phyloP scores from a whole-genome alignment of 2,888 invertebrate genomes.

The Mythimna lalbum region DNA sequence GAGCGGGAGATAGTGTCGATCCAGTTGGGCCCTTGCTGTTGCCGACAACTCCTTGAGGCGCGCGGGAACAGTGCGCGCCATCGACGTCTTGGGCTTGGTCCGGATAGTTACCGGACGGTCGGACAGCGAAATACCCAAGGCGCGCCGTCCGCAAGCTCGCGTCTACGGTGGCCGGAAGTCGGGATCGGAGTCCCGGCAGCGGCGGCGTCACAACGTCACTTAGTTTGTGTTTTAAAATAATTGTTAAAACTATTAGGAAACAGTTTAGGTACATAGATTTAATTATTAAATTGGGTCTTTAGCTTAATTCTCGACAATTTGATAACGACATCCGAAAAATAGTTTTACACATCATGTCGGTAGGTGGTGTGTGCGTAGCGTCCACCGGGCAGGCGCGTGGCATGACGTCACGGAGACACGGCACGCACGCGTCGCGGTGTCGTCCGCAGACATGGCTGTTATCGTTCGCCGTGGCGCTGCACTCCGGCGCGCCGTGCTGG shows the following conservation, averaged over 20 bases:
- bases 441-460: not conserved
- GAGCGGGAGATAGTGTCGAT: too few species aligned
- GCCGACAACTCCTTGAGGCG: too few species aligned
- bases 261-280: not conserved
- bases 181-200: too few species aligned
- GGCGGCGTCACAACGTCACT: not conserved
- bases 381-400: too few species aligned
- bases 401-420: not conserved
- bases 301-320: not conserved
- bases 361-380: too few species aligned
- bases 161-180: too few species aligned
- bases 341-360: not conserved
- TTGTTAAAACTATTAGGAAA: not conserved
- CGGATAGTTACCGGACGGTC: too few species aligned
- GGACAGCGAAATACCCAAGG: too few species aligned
- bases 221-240: not conserved
- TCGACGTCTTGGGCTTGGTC: too few species aligned
- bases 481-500: not conserved
- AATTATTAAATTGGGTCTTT: not conserved
- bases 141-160: too few species aligned
- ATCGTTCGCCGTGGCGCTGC: not conserved
- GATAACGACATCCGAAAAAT: not conserved
- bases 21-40: too few species aligned
- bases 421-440: not conserved
- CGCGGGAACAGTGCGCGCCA: too few species aligned